Percentiles rank a stretch among this genome's conserved stretches.
These are phyloP conservation scores for Idaea biselata DNA, from an alignment of 2,888 invertebrate species.

Conservation along the genomic window DNA sequence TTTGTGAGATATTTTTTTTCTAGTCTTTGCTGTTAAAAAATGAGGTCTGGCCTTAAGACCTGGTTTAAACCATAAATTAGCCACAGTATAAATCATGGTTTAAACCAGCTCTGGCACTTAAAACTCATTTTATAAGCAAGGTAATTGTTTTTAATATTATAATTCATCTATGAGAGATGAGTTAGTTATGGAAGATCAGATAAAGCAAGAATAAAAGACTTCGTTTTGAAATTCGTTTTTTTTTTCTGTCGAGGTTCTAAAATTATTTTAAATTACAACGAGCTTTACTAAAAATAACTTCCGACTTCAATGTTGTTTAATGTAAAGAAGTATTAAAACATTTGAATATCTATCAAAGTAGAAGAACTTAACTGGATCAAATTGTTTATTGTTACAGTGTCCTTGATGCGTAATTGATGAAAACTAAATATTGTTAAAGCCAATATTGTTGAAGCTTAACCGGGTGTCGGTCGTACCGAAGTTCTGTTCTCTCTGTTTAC, in stretches of 20 bases:
- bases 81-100: too few species aligned
- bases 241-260: neutral
- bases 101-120: too few species aligned
- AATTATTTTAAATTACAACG: too few species aligned
- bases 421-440: slow-evolving; percentile 1
- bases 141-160: too few species aligned
- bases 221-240: neutral
- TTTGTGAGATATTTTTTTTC: too few species aligned
- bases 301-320: neutral
- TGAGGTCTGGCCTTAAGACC: too few species aligned
- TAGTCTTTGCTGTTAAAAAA: too few species aligned
- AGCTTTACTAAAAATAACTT: neutral
- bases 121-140: too few species aligned
- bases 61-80: too few species aligned
- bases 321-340: neutral
- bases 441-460: neutral
- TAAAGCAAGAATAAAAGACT: too few species aligned
- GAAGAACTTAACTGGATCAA: neutral
- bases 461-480: neutral
- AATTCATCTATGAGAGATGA: too few species aligned
- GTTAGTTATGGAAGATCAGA: too few species aligned
- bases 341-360: neutral
- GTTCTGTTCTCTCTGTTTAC: neutral
- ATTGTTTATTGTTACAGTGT: neutral
- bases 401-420: neutral